phyloP scores from a whole-genome alignment of 2,888 invertebrate genomes.

The Sinopyrophorus schimmeli region DNA sequence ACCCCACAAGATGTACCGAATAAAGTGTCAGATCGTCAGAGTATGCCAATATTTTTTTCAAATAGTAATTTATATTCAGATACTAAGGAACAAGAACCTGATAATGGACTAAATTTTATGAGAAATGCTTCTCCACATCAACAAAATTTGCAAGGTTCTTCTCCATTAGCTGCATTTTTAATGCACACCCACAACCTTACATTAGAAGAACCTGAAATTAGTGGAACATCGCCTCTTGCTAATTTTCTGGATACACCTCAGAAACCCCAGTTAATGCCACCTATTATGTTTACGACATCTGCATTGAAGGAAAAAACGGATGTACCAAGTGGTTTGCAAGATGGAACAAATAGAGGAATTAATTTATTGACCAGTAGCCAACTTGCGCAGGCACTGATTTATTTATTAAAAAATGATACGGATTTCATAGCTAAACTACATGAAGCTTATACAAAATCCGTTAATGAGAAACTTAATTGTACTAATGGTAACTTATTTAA shows the following conservation, averaged over 20 bases:
- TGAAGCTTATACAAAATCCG: conserved; percentile 89
- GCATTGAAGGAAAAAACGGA: conserved; percentile 36
- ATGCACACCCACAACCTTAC: conserved; percentile 39
- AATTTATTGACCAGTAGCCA: conserved; percentile 87
- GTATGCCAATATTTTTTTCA: conserved; percentile 46
- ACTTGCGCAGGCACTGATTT: conserved; percentile 84
- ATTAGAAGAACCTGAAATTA: conserved; percentile 36
- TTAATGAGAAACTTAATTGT: conserved; percentile 60
- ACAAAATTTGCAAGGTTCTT: conserved; percentile 34
- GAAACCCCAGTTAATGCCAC: conserved; percentile 81
- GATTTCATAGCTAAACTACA: conserved; percentile 88
- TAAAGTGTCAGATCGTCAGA: conserved; percentile 43
- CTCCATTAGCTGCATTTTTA: conserved; percentile 42
- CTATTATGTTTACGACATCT: conserved; percentile 79
- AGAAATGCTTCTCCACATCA: conserved; percentile 60
- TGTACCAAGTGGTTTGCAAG: conserved; percentile 18
- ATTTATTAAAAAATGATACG: conserved; percentile 83
- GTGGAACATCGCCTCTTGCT: conserved; percentile 59
- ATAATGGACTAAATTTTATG: conserved; percentile 61
- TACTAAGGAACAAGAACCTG: conserved; percentile 47
- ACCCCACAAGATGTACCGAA: conserved; percentile 65
- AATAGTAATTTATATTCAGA: conserved; percentile 36
- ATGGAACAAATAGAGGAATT: conserved; percentile 48
- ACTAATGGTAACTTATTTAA: conserved; percentile 21
- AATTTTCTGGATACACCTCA: conserved; percentile 60